A percentile compares a stretch with the other conserved stretches of the same genome.
These are phyloP conservation scores for Eristalinus sepulchralis DNA, from an alignment of 2,888 invertebrate genomes.

Conservation along the genomic window DNA sequence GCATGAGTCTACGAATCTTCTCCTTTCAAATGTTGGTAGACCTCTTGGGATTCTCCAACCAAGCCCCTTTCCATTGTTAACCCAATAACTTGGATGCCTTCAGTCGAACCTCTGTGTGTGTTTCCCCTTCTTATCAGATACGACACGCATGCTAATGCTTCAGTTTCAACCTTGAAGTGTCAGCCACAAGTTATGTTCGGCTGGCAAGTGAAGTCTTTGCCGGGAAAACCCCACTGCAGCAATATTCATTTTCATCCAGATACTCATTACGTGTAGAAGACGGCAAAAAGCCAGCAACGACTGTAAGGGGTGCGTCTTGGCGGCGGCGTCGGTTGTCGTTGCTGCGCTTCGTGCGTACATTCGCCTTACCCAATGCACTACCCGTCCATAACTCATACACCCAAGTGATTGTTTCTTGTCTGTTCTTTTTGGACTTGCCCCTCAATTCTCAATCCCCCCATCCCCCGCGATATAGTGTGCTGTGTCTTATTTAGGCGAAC, in stretches of 20 bases:
- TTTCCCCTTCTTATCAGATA: neutral
- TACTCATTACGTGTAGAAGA: slow-evolving; percentile 14
- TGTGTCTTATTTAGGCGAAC: slow-evolving; percentile 66
- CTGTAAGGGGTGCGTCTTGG: slow-evolving; percentile 5
- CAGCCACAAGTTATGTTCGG: neutral
- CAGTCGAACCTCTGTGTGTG: neutral
- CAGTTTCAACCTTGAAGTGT: neutral
- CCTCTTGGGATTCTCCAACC: too few relatives aligned
- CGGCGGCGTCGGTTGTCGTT: slow-evolving; percentile 15
- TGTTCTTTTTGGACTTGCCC: neutral
- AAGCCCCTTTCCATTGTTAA: too few relatives aligned
- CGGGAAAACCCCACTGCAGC: slow-evolving; percentile 44
- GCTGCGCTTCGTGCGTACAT: slow-evolving; percentile 48
- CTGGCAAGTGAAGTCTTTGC: slow-evolving; percentile 32
- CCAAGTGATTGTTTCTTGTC: slow-evolving; percentile 38
- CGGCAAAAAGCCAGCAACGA: neutral
- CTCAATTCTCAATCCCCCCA: neutral
- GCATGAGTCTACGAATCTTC: too few relatives aligned
- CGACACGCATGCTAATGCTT: neutral
- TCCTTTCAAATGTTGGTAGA: too few relatives aligned
- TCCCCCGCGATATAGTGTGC: neutral
- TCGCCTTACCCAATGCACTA: slow-evolving; percentile 34
- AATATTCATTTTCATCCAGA: slow-evolving; percentile 36
- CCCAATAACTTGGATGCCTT: neutral
- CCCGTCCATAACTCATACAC: slow-evolving; percentile 63